Percentiles rank a stretch among this genome's conserved stretches.
phyloP scores from a whole-genome alignment of 2,113 vertebrate genomes.

The Nothocercus julius region DNA sequence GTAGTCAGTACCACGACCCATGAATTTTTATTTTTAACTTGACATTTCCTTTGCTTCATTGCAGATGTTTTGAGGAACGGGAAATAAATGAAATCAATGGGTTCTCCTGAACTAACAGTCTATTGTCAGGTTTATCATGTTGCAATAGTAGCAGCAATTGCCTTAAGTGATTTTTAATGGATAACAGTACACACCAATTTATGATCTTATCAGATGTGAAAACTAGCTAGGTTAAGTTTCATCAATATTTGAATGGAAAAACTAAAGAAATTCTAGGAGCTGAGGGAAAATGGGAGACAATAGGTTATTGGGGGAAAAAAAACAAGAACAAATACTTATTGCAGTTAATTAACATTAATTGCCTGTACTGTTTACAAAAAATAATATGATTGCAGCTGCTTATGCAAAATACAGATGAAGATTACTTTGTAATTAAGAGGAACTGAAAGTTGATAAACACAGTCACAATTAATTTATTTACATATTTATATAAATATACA shows the following conservation, averaged over 20 bases:
- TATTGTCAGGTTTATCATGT: slow-evolving; percentile 54
- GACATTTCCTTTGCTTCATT: slow-evolving; percentile 63
- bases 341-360: slow-evolving; percentile 46
- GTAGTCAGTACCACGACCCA: slow-evolving; percentile 2
- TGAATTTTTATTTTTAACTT: slow-evolving; percentile 69
- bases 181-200: slow-evolving; percentile 37
- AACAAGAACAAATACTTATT: not conserved
- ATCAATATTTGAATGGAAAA: not conserved
- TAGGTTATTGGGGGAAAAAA: not conserved
- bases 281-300: not conserved
- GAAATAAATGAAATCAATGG: slow-evolving; percentile 48
- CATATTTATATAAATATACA: not conserved
- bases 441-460: not conserved
- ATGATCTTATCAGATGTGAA: slow-evolving; percentile 56
- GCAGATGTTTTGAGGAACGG: slow-evolving; percentile 52
- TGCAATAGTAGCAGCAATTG: slow-evolving; percentile 43
- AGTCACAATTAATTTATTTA: not conserved
- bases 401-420: not conserved
- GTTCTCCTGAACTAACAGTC: slow-evolving; percentile 55
- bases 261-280: not conserved
- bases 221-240: not conserved
- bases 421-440: slow-evolving; percentile 19
- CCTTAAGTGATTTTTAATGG: slow-evolving; percentile 64
- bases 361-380: not conserved
- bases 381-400: not conserved